These are phyloP conservation scores for Picathartes gymnocephalus DNA, from an alignment of 2,113 vertebrate genomes.

Conservation along the genomic window DNA sequence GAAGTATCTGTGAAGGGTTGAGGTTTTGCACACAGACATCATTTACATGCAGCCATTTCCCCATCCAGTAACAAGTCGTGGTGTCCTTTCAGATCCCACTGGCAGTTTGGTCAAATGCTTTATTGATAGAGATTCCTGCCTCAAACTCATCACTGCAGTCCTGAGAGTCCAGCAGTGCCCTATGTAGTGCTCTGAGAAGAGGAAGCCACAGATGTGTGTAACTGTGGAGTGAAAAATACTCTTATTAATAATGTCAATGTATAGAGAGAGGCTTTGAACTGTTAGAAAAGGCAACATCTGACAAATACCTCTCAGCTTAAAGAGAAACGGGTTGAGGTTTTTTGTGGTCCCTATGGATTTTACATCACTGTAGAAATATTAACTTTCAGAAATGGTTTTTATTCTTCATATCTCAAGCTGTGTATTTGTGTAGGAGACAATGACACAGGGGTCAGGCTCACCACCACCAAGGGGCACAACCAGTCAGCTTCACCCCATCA, in stretches of 20 bases:
- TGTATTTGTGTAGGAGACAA: background rate
- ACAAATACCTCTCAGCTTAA: background rate
- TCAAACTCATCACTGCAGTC: background rate
- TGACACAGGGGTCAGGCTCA: background rate
- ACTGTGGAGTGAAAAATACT: background rate
- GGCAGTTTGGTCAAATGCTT: background rate
- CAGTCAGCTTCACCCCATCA: background rate
- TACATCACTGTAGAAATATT: background rate
- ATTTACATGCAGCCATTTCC: rapidly evolving
- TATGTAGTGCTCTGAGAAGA: background rate
- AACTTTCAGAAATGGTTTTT: background rate
- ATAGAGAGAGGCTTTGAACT: background rate
- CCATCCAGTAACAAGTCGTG: background rate
- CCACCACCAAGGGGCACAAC: background rate
- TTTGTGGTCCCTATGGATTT: background rate
- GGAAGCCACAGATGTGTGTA: background rate
- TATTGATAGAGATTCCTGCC: background rate
- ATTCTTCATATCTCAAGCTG: background rate
- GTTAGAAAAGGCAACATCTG: background rate
- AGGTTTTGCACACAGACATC: background rate
- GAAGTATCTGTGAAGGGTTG: background rate
- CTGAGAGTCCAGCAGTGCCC: background rate
- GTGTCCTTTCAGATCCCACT: background rate
- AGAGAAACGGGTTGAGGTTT: background rate
- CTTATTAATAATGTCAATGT: background rate